Conservation (phyloP, 2,797 vertebrate genomes). For the Caiman crocodilus region DNA sequence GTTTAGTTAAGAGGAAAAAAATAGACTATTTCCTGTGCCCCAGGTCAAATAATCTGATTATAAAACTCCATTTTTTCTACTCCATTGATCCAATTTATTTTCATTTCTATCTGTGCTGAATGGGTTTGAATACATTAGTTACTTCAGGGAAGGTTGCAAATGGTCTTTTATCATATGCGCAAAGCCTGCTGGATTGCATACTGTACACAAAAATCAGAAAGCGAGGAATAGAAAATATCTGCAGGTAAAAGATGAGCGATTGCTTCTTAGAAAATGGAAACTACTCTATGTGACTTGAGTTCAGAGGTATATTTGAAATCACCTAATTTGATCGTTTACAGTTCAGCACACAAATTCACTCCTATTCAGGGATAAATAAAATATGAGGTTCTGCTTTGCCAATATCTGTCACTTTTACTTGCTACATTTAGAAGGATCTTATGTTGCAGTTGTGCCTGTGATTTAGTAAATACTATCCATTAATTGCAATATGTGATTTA, state of each 20-base stretch:
- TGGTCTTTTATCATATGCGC: background rate
- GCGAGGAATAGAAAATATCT: background rate
- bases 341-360: constrained; percentile 35
- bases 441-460: rapidly evolving
- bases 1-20: background rate
- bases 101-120: background rate
- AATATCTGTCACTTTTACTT: background rate
- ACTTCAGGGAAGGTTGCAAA: constrained; percentile 1
- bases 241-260: background rate
- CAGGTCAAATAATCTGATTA: constrained; percentile 31
- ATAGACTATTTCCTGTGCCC: background rate
- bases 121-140: background rate
- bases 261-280: background rate
- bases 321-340: constrained; percentile 9
- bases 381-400: constrained; percentile 17
- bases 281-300: background rate
- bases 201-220: background rate
- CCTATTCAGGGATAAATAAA: constrained; percentile 44
- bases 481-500: background rate
- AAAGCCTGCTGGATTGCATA: background rate
- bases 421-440: background rate
- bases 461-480: background rate
- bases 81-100: constrained; percentile 21
- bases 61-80: background rate
- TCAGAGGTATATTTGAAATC: constrained; percentile 6